Base-by-base conservation (phyloP, 2,797 vertebrate species). In the Acanthopagrus latus region DNA sequence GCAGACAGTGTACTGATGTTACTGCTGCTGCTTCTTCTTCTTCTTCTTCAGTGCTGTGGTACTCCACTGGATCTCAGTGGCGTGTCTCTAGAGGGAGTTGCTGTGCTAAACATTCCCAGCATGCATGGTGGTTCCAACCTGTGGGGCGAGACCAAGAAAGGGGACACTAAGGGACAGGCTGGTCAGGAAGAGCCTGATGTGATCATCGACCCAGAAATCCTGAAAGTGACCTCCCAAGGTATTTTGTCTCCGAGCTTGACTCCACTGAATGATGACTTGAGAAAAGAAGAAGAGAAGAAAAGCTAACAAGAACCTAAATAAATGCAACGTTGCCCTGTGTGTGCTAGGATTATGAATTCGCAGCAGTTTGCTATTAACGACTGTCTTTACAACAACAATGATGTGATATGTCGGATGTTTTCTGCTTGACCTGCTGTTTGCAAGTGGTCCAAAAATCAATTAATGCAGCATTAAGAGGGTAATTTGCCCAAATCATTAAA, bases 51-150 rank as follows among this genome's bases (percentile, higher is more conserved):
- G 97, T 97, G 97, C 88, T 96, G 96, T 8, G 97, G 96, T 41
- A 94, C 93, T 44, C 91, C 94, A 0, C 85, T 99, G 89, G 97
- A 98, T 76, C 96, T 98, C 85, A 96, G 94, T 23, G 79, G 78
- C 77, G 79, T 95, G 7, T 96, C 96, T 12, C 90, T 99, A 64
- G 97, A 97, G 84, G 97, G 97, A 14, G 88, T 99, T 0, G 97
- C 97, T 3, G 93, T 99, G 21, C 95, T 99, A 9, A 99, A 99
- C 93, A 99, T 98, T 95, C 97, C 98, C 86, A 99, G 97, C 93
- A 98, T 95, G 90, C 97, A 99, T 0, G 98, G 98, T 0, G 98
- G 97, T 41, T 99, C 98, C 81, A 99, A 98, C 88, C 95, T 98
- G 5, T 99, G 98, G 98, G 98, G 98, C 0, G 97, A 98, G 74